Base-by-base conservation (phyloP, 2,888 invertebrate species). In the Norana najaformis region DNA sequence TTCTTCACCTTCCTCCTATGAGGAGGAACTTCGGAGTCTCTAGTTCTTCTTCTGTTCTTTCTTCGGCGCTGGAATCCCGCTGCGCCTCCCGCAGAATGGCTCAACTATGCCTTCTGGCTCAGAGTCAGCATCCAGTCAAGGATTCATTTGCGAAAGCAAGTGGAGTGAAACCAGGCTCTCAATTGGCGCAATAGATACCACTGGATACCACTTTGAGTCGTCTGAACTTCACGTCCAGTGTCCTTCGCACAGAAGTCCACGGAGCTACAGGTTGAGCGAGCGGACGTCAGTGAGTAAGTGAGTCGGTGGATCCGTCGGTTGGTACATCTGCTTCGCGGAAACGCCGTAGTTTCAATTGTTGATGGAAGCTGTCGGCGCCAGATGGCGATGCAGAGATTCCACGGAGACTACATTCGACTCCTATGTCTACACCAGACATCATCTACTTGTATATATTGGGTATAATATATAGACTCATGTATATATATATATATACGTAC, bases 281-380 rank as follows among this genome's bases (percentile, higher is more conserved):
- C 69, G 69, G n/a, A 69, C 13, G 47, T 47, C 47, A 47, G 69
- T 69, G 8, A 69, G 69, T 16, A n/a, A 69, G n/a, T 69, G 69
- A 69, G n/a, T 69, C 69, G 69, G 69, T 69, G 30, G 69, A 69
- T 69, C n/a, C 30, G 69, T 69, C 69, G 4, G 69, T 69, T 69
- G n/a, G 69, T 69, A n/a, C 69, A n/a, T 69, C 11, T 47, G 20
- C 47, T 47, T 69, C 69, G 69, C 11, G 30, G 69, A 69, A 69
- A n/a, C 30, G 0, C n/a, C 69, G 30, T 16, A n/a, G 69, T n/a
- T 69, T 69, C n/a, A 69, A 69, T n/a, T 69, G 69, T 69, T 69
- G 69, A 69, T 69, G 69, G 69, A 69, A n/a, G 69, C 69, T 69
- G 69, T 69, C n/a, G 69, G 69, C 69, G 69, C 69, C 69, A 69